A percentile compares a stretch with the other conserved stretches of the same genome.
phyloP scores from a whole-genome alignment of 2,113 vertebrate genomes.

The Microcebus murinus region DNA sequence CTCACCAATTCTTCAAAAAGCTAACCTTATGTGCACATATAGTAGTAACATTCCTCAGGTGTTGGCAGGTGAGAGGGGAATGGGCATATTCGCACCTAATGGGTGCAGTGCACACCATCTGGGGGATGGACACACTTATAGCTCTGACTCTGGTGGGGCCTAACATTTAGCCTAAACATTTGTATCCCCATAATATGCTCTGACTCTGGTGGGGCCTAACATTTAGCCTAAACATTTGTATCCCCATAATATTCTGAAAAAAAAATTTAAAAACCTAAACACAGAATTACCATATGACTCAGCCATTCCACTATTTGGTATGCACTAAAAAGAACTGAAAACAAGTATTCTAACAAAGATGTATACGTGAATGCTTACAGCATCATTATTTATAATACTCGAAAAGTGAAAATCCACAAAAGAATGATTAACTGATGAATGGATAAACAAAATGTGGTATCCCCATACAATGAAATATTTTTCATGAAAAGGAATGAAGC shows the following conservation, averaged over 20 bases:
- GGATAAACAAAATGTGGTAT: not conserved
- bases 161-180: too few relatives aligned
- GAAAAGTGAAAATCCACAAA: conserved; percentile 31
- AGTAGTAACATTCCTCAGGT: too few relatives aligned
- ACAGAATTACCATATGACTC: not conserved
- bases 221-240: too few relatives aligned
- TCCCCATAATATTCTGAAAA: too few relatives aligned
- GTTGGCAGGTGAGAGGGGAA: too few relatives aligned
- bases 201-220: too few relatives aligned
- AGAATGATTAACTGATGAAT: not conserved
- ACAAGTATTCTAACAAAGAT: not conserved
- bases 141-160: too few relatives aligned
- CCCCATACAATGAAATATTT: not conserved
- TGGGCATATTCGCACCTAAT: too few relatives aligned
- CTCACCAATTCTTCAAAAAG: not conserved
- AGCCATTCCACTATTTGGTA: not conserved
- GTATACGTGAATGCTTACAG: not conserved
- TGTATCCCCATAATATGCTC: too few relatives aligned
- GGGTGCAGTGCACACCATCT: too few relatives aligned
- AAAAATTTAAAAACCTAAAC: not conserved
- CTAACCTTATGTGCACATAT: not conserved
- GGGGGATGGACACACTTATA: too few relatives aligned
- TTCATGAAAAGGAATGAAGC: not conserved
- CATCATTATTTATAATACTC: not conserved
- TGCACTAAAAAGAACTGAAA: not conserved